phyloP scores from a whole-genome alignment of 2,888 invertebrate genomes.

The Mesorhabditis sp. region DNA sequence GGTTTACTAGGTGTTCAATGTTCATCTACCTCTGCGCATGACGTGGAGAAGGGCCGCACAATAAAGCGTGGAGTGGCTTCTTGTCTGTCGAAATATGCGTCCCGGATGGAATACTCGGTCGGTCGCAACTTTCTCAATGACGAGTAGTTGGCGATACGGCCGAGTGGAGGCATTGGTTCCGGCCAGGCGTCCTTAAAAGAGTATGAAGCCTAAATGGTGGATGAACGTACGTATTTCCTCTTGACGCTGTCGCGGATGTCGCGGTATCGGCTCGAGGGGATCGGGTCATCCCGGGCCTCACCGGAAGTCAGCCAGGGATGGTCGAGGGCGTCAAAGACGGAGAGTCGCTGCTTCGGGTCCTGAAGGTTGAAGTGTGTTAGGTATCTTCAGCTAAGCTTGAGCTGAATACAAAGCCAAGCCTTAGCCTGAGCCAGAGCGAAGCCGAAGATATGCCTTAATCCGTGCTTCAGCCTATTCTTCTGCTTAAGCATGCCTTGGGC shows the following conservation, averaged over 20 bases:
- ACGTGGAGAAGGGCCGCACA: constrained; percentile 85
- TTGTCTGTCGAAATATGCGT: constrained; percentile 67
- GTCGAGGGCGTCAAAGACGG: constrained; percentile 90
- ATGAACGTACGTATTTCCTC: constrained; percentile 64
- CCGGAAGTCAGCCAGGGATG: constrained; percentile 83
- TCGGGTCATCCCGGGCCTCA: constrained; percentile 64
- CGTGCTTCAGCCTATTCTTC: no score
- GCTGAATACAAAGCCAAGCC: no score
- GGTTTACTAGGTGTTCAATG: neutral
- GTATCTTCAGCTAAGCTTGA: no score
- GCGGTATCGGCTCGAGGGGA: constrained; percentile 80
- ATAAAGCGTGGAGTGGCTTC: constrained; percentile 98
- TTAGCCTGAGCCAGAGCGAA: no score
- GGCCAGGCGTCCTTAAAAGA: constrained; percentile 62
- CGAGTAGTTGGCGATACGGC: constrained; percentile 92
- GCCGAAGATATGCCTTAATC: no score
- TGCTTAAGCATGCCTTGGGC: no score
- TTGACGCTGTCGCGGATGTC: constrained; percentile 82
- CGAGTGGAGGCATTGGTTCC: constrained; percentile 82
- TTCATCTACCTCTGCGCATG: constrained; percentile 14
- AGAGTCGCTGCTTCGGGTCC: constrained; percentile 93
- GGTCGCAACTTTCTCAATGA: constrained; percentile 88
- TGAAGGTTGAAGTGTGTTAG: neutral
- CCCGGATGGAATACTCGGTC: constrained; percentile 88
- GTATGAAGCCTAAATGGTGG: neutral